These are phyloP conservation scores for Platyscapa corneri DNA, from an alignment of 1,140 invertebrate genomes.

Conservation along the genomic window DNA sequence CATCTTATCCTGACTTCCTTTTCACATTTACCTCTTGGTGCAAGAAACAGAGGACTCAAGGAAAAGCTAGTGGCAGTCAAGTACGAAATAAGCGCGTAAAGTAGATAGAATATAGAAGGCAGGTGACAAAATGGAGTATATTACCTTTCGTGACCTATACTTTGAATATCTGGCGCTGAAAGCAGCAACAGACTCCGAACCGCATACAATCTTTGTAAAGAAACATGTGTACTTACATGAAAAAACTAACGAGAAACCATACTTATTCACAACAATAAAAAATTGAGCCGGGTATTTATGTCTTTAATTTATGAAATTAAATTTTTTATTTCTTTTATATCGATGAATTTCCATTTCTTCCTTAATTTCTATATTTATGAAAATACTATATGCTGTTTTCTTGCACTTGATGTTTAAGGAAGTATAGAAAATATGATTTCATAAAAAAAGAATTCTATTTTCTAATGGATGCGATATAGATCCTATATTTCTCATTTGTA, in stretches of 20 bases:
- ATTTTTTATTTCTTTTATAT: no score
- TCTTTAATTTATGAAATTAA: no score
- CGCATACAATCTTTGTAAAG: background rate
- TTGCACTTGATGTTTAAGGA: no score
- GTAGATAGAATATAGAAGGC: slow-evolving; percentile 23
- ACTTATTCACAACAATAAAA: background rate
- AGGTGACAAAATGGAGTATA: slow-evolving; percentile 26
- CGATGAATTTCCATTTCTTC: no score
- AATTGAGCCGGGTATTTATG: background rate
- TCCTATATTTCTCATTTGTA: no score
- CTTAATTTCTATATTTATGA: no score
- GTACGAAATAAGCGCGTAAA: slow-evolving; percentile 9
- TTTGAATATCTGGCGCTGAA: background rate
- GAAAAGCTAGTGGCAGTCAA: background rate
- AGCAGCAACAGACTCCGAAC: background rate
- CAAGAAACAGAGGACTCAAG: background rate
- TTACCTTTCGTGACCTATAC: slow-evolving; percentile 4
- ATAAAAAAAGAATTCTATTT: no score
- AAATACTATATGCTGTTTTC: no score
- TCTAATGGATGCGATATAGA: no score
- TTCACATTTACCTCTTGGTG: background rate
- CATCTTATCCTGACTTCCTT: background rate
- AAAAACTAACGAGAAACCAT: background rate
- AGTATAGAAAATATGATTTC: no score
- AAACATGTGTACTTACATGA: background rate